Base-by-base conservation (phyloP, 2,113 vertebrate species). In the Hiodon tergisus region DNA sequence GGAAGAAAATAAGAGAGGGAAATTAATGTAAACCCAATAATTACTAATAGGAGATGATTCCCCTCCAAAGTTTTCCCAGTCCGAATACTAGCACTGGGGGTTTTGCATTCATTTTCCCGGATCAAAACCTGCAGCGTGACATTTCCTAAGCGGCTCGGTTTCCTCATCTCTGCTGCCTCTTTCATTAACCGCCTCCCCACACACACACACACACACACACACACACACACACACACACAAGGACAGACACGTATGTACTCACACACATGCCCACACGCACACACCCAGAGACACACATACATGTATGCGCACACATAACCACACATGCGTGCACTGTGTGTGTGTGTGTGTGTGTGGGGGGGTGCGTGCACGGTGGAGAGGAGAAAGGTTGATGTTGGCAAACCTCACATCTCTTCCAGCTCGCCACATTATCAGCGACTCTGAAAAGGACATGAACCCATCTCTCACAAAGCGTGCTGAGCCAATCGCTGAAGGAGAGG, bases 31-130 rank as follows among this genome's bases (percentile, higher is more conserved):
- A 98, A 98, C 96, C 95, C 96, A 96, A 98, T 98, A 93, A 99
- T 99, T 98, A 99, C 95, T 97, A 96, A 96, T 96, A 97, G 93
- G 92, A 94, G 95, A 94, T 92, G 95, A 96, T 94, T 93, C 94
- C 94, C 93, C 92, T 95, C 94, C 95, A 94, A 99, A 98, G 93
- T 98, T 99, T 97, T 94, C 93, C 93, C 95, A 96, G 97, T 95
- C 94, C 94, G 94, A 97, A 96, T 95, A 95, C 95, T 98, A 96
- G 95, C 94, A 93, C 91, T 98, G 96, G 94, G 31, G 96, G 93
- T 97, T 98, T 99, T 98, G 95, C 96, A 98, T 98, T 99, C 96
- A 98, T 98, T 98, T 96, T 92, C 93, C 93, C 91, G 94, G 94
- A 97, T 98, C 95, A 98, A 97, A 98, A 89, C 89, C 92, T 94